These are phyloP conservation scores for Xylophagus ater DNA, from an alignment of 2,888 invertebrate genomes.

Conservation along the genomic window DNA sequence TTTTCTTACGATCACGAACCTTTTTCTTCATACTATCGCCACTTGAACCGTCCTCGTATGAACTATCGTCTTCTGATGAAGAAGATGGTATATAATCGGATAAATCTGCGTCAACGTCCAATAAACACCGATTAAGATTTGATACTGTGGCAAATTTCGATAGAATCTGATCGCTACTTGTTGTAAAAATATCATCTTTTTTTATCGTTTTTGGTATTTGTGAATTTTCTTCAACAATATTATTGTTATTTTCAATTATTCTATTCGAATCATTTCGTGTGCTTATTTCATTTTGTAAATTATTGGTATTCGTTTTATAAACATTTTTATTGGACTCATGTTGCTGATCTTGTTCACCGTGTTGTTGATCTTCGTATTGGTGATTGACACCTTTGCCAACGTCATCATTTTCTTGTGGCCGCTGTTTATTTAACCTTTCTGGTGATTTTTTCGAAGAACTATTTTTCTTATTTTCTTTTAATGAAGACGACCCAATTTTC, in stretches of 20 bases:
- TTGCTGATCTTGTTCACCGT: background rate
- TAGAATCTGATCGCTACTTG: constrained; percentile 32
- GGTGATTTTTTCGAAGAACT: constrained; percentile 10
- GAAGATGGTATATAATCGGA: constrained; percentile 37
- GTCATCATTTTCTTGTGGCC: constrained; percentile 4
- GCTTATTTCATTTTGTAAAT: background rate
- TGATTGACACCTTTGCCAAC: background rate
- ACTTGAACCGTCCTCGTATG: constrained; percentile 30
- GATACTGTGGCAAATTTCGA: constrained; percentile 40
- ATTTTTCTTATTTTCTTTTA: constrained; percentile 11
- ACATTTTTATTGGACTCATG: background rate
- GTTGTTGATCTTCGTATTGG: background rate
- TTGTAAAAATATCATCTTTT: background rate
- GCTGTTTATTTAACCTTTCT: constrained; percentile 12
- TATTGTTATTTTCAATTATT: no score
- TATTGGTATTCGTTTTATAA: background rate
- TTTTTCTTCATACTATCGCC: constrained; percentile 37
- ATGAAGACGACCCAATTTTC: constrained; percentile 15
- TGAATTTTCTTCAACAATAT: no score
- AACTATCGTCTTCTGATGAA: constrained; percentile 30
- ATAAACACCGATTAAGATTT: constrained; percentile 40
- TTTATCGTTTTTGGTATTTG: no score
- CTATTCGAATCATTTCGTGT: no score
- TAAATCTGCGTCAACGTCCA: constrained; percentile 39
- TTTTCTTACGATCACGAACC: constrained; percentile 32